phyloP scores from a whole-genome alignment of 2,888 invertebrate species.

The Dendrolimus houi region DNA sequence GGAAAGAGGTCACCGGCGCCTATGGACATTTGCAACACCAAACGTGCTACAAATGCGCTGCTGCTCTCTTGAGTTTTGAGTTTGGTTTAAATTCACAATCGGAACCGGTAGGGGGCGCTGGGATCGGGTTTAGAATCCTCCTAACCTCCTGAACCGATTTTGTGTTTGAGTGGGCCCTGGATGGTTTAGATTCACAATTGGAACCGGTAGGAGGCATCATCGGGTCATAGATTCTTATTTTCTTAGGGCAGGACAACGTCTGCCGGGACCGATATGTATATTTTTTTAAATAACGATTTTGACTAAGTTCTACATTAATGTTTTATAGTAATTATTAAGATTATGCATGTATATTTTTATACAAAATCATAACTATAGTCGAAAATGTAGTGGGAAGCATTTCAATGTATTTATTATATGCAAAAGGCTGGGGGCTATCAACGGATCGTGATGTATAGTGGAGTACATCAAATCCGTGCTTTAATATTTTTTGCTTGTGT shows the following conservation, averaged over 20 bases:
- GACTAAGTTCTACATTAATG: neutral
- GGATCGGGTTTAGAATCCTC: no score
- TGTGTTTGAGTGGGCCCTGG: no score
- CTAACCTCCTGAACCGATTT: no score
- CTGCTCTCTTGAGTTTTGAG: no score
- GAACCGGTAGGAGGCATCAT: no score
- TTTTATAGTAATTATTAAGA: constrained; percentile 9
- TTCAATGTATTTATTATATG: constrained; percentile 29
- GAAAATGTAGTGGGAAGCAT: constrained; percentile 44
- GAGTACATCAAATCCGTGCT: constrained; percentile 11
- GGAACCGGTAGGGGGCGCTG: no score
- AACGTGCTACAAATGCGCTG: no score
- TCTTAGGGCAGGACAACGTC: no score
- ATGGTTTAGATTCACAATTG: no score
- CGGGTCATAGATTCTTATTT: neutral
- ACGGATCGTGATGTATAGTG: constrained; percentile 30
- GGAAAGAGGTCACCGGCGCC: no score
- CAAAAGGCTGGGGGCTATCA: constrained; percentile 27
- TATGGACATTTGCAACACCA: no score
- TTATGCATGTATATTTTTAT: constrained; percentile 17
- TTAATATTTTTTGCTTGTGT: constrained; percentile 8
- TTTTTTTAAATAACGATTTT: neutral
- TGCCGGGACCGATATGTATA: neutral
- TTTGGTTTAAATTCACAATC: no score
- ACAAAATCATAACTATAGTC: constrained; percentile 27